phyloP scores from a whole-genome alignment of 2,797 vertebrate genomes.

The Sebastolobus altivelis region DNA sequence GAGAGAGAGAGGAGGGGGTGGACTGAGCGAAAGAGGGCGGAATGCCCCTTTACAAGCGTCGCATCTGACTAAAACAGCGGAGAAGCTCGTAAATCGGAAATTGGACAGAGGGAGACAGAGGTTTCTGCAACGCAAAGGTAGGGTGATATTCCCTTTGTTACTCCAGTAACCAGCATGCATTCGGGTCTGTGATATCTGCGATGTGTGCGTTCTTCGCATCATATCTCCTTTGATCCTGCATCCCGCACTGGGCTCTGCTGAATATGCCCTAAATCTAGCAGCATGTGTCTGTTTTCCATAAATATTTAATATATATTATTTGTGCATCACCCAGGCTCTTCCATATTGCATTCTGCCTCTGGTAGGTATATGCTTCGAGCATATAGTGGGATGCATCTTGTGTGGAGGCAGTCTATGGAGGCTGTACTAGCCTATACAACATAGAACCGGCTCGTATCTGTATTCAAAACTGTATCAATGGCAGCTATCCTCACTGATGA shows the following conservation, averaged over 20 bases:
- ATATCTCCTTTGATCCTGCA: constrained; percentile 58
- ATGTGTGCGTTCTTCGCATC: constrained; percentile 39
- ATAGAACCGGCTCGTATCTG: constrained; percentile 15
- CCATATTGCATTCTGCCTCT: constrained; percentile 37
- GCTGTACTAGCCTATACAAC: constrained; percentile 13
- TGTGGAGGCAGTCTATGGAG: constrained; percentile 49
- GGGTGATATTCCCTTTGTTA: constrained; percentile 40
- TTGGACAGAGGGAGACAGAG: constrained; percentile 43
- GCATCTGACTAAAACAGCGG: constrained; percentile 73
- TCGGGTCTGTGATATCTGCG: constrained; percentile 22
- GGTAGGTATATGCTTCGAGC: constrained; percentile 29
- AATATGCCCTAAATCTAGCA: constrained; percentile 58
- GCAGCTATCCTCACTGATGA: constrained; percentile 30
- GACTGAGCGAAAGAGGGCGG: constrained; percentile 67
- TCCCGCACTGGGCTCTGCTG: constrained; percentile 61
- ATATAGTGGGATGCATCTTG: constrained; percentile 55
- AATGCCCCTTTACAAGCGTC: constrained; percentile 79
- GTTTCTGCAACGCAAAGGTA: constrained; percentile 69
- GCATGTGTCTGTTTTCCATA: constrained; percentile 68
- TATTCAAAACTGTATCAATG: constrained; percentile 34
- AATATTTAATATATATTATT: constrained; percentile 66
- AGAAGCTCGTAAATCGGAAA: constrained; percentile 57
- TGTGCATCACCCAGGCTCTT: constrained; percentile 49
- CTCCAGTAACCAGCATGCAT: constrained; percentile 23
- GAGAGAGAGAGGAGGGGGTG: constrained; percentile 27